Percentiles rank a stretch among this genome's conserved stretches.
These are phyloP conservation scores for Larimichthys crocea DNA, from an alignment of 2,113 vertebrate genomes.

Conservation along the genomic window DNA sequence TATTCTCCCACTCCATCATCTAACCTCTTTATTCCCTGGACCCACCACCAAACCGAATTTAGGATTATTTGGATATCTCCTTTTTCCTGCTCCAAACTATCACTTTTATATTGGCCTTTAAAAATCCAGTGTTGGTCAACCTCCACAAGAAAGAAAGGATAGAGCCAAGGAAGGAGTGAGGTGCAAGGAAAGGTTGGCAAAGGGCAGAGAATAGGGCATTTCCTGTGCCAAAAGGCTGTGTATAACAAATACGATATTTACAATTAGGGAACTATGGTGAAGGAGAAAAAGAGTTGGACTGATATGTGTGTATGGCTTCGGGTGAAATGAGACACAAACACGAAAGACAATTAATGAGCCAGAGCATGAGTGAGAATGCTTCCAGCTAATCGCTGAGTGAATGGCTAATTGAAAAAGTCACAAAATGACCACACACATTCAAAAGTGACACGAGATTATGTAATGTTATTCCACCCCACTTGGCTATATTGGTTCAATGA, in stretches of 20 bases:
- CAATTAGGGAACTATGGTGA: background rate
- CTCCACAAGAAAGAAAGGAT: background rate
- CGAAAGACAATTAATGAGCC: background rate
- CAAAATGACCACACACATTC: slow-evolving; percentile 1
- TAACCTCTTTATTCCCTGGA: too few species aligned
- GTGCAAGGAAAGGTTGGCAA: slow-evolving; percentile 11
- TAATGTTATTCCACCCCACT: too few species aligned
- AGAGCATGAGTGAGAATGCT: background rate
- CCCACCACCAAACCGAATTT: too few species aligned
- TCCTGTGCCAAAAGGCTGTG: background rate
- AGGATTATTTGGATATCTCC: too few species aligned
- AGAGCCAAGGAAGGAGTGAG: background rate
- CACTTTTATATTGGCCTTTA: too few species aligned
- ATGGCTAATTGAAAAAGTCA: too few species aligned
- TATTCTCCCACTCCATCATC: too few species aligned
- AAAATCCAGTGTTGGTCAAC: too few species aligned
- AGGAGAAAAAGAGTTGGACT: slow-evolving; percentile 20
- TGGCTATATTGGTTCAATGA: background rate
- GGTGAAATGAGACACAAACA: slow-evolving; percentile 30
- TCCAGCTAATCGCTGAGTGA: background rate
- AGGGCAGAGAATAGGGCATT: background rate
- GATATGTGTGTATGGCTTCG: slow-evolving; percentile 11
- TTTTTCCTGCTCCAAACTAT: too few species aligned
- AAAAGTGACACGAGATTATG: background rate
- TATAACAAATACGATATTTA: background rate